A percentile compares a stretch with the other conserved stretches of the same genome.
These are phyloP conservation scores for Diachasma alloeum DNA, from an alignment of 1,140 invertebrate genomes.

Conservation along the genomic window DNA sequence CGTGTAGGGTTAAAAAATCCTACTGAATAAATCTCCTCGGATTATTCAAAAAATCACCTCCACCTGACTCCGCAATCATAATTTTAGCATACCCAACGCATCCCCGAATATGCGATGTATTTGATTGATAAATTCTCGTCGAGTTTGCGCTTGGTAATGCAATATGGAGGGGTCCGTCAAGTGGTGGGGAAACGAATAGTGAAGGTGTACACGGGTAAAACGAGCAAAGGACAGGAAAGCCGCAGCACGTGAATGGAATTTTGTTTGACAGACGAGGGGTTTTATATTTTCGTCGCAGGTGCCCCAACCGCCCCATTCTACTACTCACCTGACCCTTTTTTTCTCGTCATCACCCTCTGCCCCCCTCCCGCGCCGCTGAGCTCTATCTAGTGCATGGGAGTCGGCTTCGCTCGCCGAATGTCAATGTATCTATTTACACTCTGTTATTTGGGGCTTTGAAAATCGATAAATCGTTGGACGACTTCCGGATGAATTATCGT, in stretches of 20 bases:
- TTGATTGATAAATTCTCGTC: constrained; percentile 2
- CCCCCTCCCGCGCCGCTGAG: no score
- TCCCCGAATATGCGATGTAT: constrained; percentile 2
- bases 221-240: constrained; percentile 1
- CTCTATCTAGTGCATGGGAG: background rate
- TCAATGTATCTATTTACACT: background rate
- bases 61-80: background rate
- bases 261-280: constrained; percentile 1
- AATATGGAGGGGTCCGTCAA: background rate
- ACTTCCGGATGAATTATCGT: background rate
- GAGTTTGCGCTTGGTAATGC: constrained; percentile 1
- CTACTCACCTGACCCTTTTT: background rate
- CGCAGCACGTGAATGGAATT: constrained; percentile 5
- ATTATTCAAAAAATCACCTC: background rate
- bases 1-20: no score
- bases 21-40: background rate
- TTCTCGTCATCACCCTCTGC: background rate
- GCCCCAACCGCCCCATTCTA: background rate
- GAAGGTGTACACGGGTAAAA: background rate
- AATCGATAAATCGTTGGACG: background rate
- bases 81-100: background rate
- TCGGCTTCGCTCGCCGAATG: background rate
- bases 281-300: background rate
- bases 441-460: background rate
- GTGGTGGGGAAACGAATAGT: background rate